These are phyloP conservation scores for Stenopsyche tienmushanensis DNA, from an alignment of 1,140 invertebrate species.

Conservation along the genomic window DNA sequence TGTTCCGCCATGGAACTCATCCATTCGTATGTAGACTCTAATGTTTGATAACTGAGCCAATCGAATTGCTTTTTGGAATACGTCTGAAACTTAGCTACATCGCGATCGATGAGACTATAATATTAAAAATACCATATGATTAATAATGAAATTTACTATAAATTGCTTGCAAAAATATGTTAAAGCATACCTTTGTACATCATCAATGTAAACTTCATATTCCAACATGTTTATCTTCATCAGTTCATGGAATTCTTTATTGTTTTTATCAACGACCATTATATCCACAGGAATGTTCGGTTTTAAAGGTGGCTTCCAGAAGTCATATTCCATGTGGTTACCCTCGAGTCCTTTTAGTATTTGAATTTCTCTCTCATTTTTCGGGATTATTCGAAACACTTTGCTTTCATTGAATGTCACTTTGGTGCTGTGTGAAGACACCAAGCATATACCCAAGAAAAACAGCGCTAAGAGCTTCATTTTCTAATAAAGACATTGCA, in stretches of 20 bases:
- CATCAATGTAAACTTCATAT: conserved; percentile 15
- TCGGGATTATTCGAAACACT: conserved; percentile 32
- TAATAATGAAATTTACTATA: conserved; percentile 4
- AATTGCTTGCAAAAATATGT: too few species aligned
- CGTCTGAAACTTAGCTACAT: conserved; percentile 4
- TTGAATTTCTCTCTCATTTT: conserved; percentile 25
- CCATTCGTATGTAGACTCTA: conserved; percentile 46
- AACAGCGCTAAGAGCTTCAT: too few species aligned
- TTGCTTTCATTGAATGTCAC: conserved; percentile 37
- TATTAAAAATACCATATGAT: conserved; percentile 23
- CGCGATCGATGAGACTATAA: conserved; percentile 29
- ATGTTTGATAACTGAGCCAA: conserved; percentile 47
- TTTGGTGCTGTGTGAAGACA: neutral
- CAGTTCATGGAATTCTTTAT: neutral
- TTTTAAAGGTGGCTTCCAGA: conserved; percentile 37
- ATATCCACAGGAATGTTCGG: conserved; percentile 44
- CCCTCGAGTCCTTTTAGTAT: conserved; percentile 14
- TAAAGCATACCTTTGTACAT: conserved; percentile 36
- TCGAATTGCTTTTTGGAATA: conserved; percentile 20
- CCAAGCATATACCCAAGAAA: too few species aligned
- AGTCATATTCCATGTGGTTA: conserved; percentile 47
- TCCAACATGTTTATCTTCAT: conserved; percentile 20
- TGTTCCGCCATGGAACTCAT: conserved; percentile 51
- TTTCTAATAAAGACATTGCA: too few species aligned
- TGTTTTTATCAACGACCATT: conserved; percentile 28